Evolutionary conservation across 64 coral and sea anemone genomes (phyloP), one percentile per base, ranked within the genome.

Genomic region (Exaiptasia diaphana): DNA sequence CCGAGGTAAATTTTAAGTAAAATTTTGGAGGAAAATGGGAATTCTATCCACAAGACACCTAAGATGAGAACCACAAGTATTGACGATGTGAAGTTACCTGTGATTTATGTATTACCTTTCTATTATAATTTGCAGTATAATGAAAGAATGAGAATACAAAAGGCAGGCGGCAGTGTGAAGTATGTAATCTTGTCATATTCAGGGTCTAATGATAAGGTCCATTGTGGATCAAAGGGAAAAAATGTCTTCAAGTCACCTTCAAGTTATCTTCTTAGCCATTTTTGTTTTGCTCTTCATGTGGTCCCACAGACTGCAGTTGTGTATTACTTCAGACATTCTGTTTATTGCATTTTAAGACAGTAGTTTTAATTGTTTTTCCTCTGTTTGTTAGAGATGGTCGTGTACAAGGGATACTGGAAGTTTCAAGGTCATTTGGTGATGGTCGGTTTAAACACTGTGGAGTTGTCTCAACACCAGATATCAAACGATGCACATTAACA

Each of bases 141-240:
- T 37, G 95, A 99, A 80, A 73, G 95, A 92, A 87, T 93, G 83
- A 76, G 95, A 57, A 83, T 99, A 24, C 95, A 99, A 84, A 99
- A 80, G 55, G 79, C 89, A 27, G 95, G 95, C 25, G 95, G 95
- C 54, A 88, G 62, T 85, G 95, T 99, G 3, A 99, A 88, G 95
- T 99, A 27, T 32, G 29, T 22, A 78, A 1, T 12, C 2, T n/a
- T n/a, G n/a, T n/a, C n/a, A n/a, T 50, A n/a, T n/a, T n/a, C 10
- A 53, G 12, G 12, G 1, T 18, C 2, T 18, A 5, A 20, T 42
- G 38, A 26, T n/a, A 10, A 75, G 28, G 1, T 13, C 46, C 53
- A 21, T 38, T 36, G 15, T 24, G 18, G 18, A 44, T 46, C 18
- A 46, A 50, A 50, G n/a, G n/a, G n/a, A n/a, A n/a, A n/a, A n/a